A percentile compares a stretch with the other conserved stretches of the same genome.
These are phyloP conservation scores for Aethes cnicana DNA, from an alignment of 2,888 invertebrate genomes.

Conservation along the genomic window DNA sequence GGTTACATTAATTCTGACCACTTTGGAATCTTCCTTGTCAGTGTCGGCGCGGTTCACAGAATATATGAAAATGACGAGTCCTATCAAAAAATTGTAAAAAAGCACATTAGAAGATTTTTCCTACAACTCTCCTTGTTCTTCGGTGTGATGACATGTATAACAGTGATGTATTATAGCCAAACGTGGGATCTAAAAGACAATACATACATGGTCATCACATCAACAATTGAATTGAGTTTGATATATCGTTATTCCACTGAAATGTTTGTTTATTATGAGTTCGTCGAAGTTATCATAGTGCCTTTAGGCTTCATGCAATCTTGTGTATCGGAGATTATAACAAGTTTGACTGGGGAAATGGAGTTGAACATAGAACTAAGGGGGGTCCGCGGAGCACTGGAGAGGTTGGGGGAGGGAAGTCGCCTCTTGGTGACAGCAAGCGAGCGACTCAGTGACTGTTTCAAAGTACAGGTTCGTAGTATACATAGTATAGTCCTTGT, in stretches of 20 bases:
- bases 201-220: neutral
- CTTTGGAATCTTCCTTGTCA: neutral
- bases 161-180: too few species aligned
- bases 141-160: neutral
- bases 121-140: neutral
- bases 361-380: neutral
- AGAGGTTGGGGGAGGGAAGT: neutral
- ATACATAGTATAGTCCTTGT: too few species aligned
- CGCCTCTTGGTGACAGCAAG: neutral
- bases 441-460: neutral
- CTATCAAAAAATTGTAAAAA: neutral
- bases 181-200: too few species aligned
- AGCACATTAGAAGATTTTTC: neutral
- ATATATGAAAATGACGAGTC: neutral
- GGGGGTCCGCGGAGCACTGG: neutral
- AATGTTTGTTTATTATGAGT: neutral
- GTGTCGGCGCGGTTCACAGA: neutral
- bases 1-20: neutral
- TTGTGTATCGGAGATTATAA: neutral
- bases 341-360: neutral
- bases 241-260: neutral
- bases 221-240: neutral
- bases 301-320: neutral
- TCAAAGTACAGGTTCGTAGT: neutral
- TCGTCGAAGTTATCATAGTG: neutral